These are phyloP conservation scores for Adelosebastes latens DNA, from an alignment of 2,797 vertebrate genomes.

Conservation along the genomic window DNA sequence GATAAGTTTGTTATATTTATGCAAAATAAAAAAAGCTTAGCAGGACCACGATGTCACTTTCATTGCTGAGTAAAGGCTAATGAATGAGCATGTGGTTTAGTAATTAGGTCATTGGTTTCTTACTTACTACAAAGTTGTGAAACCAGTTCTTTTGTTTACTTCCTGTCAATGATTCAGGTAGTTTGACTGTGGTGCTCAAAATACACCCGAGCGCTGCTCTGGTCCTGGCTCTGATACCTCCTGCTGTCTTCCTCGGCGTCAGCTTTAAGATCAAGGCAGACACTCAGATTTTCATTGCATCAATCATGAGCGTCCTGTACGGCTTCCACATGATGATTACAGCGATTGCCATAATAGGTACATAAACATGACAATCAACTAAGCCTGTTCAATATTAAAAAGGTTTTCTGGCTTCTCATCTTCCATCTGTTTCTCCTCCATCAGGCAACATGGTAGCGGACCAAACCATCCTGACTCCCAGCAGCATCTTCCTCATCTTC, in stretches of 20 bases:
- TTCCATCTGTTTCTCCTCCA: not conserved
- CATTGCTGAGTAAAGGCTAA: not conserved
- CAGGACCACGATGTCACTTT: not conserved
- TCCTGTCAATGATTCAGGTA: constrained; percentile 53
- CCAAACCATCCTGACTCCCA: constrained; percentile 73
- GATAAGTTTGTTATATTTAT: not conserved
- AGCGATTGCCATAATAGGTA: constrained; percentile 9
- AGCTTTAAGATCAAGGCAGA: constrained; percentile 77
- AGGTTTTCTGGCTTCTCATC: not conserved
- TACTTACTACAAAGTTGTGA: not conserved
- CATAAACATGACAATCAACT: not conserved
- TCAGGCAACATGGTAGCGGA: constrained; percentile 68
- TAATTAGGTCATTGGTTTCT: not conserved
- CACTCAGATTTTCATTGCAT: constrained; percentile 74
- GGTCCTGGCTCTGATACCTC: constrained; percentile 57
- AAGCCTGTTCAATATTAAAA: not conserved
- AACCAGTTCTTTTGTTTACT: not conserved
- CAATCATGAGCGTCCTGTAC: constrained; percentile 69
- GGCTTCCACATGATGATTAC: constrained; percentile 71
- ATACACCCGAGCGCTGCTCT: constrained; percentile 43
- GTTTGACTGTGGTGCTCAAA: constrained; percentile 43
- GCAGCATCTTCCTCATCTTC: constrained; percentile 70
- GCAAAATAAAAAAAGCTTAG: not conserved
- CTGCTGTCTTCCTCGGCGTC: constrained; percentile 60
- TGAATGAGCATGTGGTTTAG: not conserved